Evolutionary conservation across 2,888 invertebrate genomes (phyloP).

Genomic region (Patella caerulea): DNA sequence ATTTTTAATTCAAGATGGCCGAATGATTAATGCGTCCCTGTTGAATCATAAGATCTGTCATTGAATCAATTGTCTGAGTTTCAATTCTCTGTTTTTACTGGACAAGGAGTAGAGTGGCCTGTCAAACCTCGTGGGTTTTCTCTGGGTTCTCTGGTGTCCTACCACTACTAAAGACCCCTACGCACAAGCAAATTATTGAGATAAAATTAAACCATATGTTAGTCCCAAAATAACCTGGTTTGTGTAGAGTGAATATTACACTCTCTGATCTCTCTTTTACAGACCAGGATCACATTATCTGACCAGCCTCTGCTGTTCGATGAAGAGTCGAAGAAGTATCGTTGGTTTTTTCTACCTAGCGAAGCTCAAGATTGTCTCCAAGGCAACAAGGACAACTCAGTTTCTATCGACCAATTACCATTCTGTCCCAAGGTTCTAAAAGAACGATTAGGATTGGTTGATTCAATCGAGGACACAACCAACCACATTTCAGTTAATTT

Average conservation of each 20-base stretch:
- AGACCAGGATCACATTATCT: slow-evolving; percentile 68
- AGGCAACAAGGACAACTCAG: slow-evolving; percentile 23
- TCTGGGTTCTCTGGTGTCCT: too few relatives aligned
- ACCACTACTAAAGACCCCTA: too few relatives aligned
- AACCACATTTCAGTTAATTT: not conserved
- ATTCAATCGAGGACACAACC: not conserved
- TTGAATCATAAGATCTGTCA: too few relatives aligned
- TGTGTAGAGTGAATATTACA: too few relatives aligned
- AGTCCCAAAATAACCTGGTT: too few relatives aligned
- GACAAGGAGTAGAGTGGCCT: too few relatives aligned
- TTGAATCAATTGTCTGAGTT: too few relatives aligned
- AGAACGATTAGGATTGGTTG: slow-evolving; percentile 31
- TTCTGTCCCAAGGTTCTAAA: slow-evolving; percentile 49
- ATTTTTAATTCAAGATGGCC: too few relatives aligned
- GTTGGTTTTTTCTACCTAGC: slow-evolving; percentile 92
- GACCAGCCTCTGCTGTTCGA: slow-evolving; percentile 84
- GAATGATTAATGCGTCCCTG: not conserved
- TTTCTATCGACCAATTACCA: slow-evolving; percentile 39
- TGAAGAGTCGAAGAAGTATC: slow-evolving; percentile 78
- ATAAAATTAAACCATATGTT: too few relatives aligned
- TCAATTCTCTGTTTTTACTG: too few relatives aligned
- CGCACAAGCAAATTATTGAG: too few relatives aligned
- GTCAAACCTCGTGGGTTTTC: too few relatives aligned
- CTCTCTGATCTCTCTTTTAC: slow-evolving; percentile 16
- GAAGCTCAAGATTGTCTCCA: slow-evolving; percentile 79